Base-by-base conservation (phyloP, 2,113 vertebrate genomes). In the Nicator chloris region DNA sequence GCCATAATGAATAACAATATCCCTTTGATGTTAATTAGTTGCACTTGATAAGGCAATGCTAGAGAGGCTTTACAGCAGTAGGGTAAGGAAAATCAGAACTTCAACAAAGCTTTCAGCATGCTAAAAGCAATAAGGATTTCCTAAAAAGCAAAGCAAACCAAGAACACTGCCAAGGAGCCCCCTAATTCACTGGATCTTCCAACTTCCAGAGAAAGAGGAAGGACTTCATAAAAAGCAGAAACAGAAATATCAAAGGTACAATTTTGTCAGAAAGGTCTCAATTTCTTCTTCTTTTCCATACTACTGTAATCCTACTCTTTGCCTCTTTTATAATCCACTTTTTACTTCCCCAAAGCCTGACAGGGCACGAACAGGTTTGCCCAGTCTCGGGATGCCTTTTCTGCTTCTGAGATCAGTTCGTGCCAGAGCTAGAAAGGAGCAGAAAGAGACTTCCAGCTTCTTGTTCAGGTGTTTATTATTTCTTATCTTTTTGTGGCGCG, bases 1-100 rank as follows among this genome's bases (percentile, higher is more conserved):
- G 90, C 9, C 88, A 94, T 92, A 94, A 95, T 94, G 92, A 92
- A 95, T 75, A 97, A 96, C 97, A 95, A 95, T 97, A 96, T 91
- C 90, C 75, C 72, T 97, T 95, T 93, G 93, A 96, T 96, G 90
- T 82, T 96, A 92, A 96, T 97, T 97, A 94, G 95, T 70, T 92
- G 95, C 93, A 95, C 87, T 96, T 88, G 95, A 88, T 91, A 91
- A 95, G 91, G 88, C 93, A 91, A n/a, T 21, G 75, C 81, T 84
- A 20, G 96, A 95, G 86, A 30, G 40, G 88, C 18, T 92, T 96
- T 90, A 39, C 56, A 90, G 92, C 65, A 93, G 86, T 28, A 39
- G 80, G 85, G 71, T 28, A 53, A 86, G 77, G 73, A 88, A 93
- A 89, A 92, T 47, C 92, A 95, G 93, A 95, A 68, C 37, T 69